Evolutionary conservation across 2,888 invertebrate genomes (phyloP), one percentile per base, ranked within the genome.

Genomic region (Rutpela maculata): DNA sequence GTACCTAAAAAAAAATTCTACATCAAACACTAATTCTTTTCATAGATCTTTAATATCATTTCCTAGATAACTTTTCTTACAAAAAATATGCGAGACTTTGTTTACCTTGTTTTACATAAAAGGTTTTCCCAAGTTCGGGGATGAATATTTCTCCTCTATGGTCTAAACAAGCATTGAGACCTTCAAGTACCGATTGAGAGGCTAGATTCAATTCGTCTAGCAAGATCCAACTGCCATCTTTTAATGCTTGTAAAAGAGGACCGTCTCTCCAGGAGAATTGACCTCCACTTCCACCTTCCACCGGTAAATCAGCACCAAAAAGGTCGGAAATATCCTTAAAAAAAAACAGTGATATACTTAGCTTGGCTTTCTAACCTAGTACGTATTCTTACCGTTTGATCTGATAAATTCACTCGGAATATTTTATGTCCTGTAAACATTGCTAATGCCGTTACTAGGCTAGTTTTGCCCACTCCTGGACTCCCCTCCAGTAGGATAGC

Each of bases 391-490:
- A 96, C 96, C 55, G 99, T 99, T 91, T 99, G 99, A 87, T 99
- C 99, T 68, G 99, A 99, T 66, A 99, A 92, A 91, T 99, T 99
- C 77, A 99, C 97, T 63, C 99, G 92, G 15, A 98, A 94, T 43
- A 99, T 93, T 86, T 93, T 92, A 88, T 97, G 94, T 1, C 97
- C 96, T 1, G 97, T 94, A 10, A 94, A 93, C 86, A 93, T 94
- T 0, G 99, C 98, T 57, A 99, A 91, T 31, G 98, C 98, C 72
- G 95, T 94, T 1, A 99, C 96, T 74, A 99, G 92, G 83, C 98
- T 98, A 0, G 99, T 99, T 90, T 99, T 99, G 3, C 99, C 99
- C 19, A 99, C 99, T 1, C 99, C 99, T 3, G 99, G 99, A 84
- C 98, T 97, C 1, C 98, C 99, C 91, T 99, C 99, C 18, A 99